Conservation (phyloP, 2,888 invertebrate genomes). For the Ashinkailepas kermadecensis region DNA sequence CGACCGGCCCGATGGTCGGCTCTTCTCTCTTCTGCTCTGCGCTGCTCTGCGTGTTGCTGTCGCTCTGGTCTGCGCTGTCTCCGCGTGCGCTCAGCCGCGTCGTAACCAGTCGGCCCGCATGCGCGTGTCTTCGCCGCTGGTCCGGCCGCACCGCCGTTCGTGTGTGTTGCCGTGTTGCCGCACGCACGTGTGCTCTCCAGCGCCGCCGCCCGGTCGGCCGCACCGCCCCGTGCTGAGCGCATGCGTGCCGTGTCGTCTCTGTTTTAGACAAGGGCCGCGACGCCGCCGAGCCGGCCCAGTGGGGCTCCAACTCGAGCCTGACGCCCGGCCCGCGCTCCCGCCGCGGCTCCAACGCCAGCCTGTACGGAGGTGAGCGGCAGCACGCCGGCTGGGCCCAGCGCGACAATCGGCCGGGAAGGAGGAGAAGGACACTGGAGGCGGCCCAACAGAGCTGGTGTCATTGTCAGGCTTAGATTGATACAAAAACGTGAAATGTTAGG, state of each 20-base stretch:
- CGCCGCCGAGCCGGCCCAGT: background rate
- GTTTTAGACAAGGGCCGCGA: constrained; percentile 3
- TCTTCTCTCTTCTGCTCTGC: no score
- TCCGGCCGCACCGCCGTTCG: no score
- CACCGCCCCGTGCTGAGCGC: background rate
- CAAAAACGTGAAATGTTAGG: no score
- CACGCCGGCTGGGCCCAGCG: no score
- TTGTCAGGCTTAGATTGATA: no score
- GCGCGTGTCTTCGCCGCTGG: no score
- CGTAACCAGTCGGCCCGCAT: no score
- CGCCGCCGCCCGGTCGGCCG: background rate
- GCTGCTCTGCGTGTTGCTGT: background rate
- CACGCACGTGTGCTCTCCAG: background rate
- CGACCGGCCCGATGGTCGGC: no score
- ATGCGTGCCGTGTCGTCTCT: background rate
- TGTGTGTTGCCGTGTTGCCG: background rate
- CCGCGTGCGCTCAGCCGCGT: no score
- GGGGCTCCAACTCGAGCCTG: constrained; percentile 32
- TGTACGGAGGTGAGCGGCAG: constrained; percentile 30
- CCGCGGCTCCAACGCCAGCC: constrained; percentile 33
- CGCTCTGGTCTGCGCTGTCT: background rate
- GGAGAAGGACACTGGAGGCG: no score
- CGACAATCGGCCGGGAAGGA: no score
- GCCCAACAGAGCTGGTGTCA: no score
- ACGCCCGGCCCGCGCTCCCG: constrained; percentile 25